Evolutionary conservation across 2,113 vertebrate species (phyloP).

Genomic region (Diphyllodes magnificus): DNA sequence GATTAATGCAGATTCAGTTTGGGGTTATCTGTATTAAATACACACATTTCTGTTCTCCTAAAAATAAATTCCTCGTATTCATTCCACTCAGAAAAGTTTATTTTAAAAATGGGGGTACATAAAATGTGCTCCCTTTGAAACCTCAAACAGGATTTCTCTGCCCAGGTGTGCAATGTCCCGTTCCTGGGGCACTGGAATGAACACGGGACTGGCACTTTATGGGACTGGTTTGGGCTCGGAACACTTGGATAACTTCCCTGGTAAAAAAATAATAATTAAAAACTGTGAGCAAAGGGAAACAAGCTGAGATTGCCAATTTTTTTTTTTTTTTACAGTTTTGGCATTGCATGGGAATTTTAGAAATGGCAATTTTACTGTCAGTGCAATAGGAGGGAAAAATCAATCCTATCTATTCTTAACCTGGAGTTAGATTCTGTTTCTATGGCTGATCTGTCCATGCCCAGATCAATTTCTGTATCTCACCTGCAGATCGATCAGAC

Average conservation of each 20-base stretch:
- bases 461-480: neutral
- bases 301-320: neutral
- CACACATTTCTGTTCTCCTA: neutral
- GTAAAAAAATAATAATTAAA: neutral
- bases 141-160: neutral
- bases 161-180: fast-evolving
- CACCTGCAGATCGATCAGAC: fast-evolving
- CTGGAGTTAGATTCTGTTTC: too few species aligned
- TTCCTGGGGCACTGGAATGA: neutral
- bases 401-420: fast-evolving
- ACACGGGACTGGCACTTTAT: fast-evolving
- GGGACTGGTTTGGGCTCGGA: neutral
- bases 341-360: neutral
- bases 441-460: fast-evolving
- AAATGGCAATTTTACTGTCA: neutral
- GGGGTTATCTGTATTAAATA: neutral
- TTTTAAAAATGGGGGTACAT: neutral
- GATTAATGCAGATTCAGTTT: neutral
- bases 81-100: neutral
- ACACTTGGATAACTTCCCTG: neutral
- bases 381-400: fast-evolving
- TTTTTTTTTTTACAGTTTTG: neutral
- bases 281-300: neutral
- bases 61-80: neutral
- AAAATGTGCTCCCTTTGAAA: neutral